Conservation (phyloP, 2,797 vertebrate species). For the Macrochelys suwanniensis region DNA sequence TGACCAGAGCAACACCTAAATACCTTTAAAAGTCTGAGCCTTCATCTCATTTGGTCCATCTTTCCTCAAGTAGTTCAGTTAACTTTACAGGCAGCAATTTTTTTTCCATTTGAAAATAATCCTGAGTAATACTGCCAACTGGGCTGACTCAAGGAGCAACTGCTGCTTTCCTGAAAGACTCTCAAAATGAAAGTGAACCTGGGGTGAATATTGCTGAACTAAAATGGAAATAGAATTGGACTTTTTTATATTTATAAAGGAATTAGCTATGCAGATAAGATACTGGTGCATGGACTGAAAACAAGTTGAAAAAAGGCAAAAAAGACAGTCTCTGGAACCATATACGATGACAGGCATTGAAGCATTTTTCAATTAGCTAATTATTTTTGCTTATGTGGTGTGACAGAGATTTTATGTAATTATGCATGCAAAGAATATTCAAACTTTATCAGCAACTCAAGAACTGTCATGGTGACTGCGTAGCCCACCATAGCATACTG, state of each 20-base stretch:
- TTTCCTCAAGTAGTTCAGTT: not conserved
- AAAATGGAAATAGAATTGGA: not conserved
- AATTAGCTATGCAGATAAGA: not conserved
- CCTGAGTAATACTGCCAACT: not conserved
- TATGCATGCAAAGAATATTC: conserved; percentile 46
- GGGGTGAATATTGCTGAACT: not conserved
- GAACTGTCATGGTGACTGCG: conserved; percentile 17
- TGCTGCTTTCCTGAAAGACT: not conserved
- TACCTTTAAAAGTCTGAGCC: not conserved
- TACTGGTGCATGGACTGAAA: not conserved
- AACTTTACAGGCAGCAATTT: not conserved
- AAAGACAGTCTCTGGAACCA: not conserved
- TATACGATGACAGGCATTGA: not conserved
- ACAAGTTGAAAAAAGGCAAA: not conserved
- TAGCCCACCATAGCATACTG: not conserved
- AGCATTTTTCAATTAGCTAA: conserved; percentile 19
- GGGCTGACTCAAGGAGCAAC: not conserved
- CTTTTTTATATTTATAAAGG: not conserved
- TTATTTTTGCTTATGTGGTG: conserved; percentile 54
- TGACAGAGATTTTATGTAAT: conserved; percentile 65
- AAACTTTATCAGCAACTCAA: conserved; percentile 48
- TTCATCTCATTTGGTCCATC: not conserved
- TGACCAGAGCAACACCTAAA: not conserved
- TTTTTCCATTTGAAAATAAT: not conserved
- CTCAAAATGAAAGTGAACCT: not conserved